Evolutionary conservation across 92 coral and sea anemone genomes (phyloP), one percentile per base, ranked within the genome.

Genomic region (Pocillopora meandrina): DNA sequence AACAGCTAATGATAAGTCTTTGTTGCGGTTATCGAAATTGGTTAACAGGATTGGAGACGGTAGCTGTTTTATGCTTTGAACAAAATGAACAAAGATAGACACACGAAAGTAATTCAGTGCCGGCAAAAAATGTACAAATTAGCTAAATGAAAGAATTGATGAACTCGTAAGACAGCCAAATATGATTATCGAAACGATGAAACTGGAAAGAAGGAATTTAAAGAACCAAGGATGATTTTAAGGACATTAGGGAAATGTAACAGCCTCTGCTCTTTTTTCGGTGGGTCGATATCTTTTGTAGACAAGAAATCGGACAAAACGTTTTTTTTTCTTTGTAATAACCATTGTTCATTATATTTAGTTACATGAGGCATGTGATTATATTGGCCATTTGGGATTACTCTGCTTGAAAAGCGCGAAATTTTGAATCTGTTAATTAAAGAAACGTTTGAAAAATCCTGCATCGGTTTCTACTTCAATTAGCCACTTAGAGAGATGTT

Each of bases 1-100:
- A 74, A 56, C 8, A 74, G 12, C 78, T 33, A 60, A 76, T 61
- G 61, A 58, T 9, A n/a, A 1, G 62, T 63, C 59, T 77, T 61
- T 62, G 35, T 77, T 78, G 15, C n/a, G 59, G 19, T 78, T 78
- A 36, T 36, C 49, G 72, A n/a, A 47, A 47, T 21, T 42, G 20
- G 20, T 21, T 49, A 47, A 78, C 42, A 78, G 42, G 82, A 78
- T 78, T 5, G 61, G 21, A 63, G 61, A 42, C 60, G 68, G 26
- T 9, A 6, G 23, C 62, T 16, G 35, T 78, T 63, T 78, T 78
- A 23, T 36, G 63, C 13, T 19, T 78, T 9, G 9, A 62, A 63
- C 60, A 63, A 78, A 78, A 78, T 64, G 65, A 63, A 12, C 82
- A 63, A 63, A 42, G 62, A 77, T 9, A 61, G 81, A 36, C 12